phyloP scores from a whole-genome alignment of 2,113 vertebrate species.

The Syngnathus typhle region DNA sequence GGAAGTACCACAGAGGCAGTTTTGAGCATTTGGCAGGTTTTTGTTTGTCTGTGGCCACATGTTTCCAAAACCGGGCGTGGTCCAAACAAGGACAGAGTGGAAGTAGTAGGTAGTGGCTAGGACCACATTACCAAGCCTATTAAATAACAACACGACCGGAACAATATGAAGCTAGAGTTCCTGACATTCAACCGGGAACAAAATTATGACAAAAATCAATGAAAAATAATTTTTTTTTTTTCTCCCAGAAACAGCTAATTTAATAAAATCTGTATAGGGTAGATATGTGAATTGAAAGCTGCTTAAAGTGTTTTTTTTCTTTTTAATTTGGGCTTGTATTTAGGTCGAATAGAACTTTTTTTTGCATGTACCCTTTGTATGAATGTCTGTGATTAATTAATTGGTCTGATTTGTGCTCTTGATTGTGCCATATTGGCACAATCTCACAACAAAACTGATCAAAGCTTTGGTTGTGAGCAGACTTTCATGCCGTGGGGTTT shows the following conservation, averaged over 20 bases:
- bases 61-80: not conserved
- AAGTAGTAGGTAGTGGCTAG: not conserved
- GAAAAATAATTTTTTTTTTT: not conserved
- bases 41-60: slow-evolving; percentile 4
- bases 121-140: not conserved
- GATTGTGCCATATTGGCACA: too few species aligned
- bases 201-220: too few species aligned
- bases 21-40: not conserved
- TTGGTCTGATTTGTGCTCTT: too few species aligned
- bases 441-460: not conserved
- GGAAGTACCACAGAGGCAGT: slow-evolving; percentile 3
- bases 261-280: not conserved
- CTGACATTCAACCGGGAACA: not conserved
- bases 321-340: not conserved
- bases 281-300: not conserved
- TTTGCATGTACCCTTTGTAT: not conserved
- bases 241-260: not conserved
- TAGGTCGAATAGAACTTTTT: not conserved
- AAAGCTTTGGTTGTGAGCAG: not conserved
- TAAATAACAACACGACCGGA: not conserved
- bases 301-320: not conserved
- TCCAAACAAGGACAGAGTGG: not conserved
- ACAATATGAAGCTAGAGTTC: too few species aligned
- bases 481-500: not conserved
- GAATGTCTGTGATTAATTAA: not conserved